Evolutionary conservation across 2,888 invertebrate genomes (phyloP), one percentile per base, ranked within the genome.

Genomic region (Pterobdella sp.): DNA sequence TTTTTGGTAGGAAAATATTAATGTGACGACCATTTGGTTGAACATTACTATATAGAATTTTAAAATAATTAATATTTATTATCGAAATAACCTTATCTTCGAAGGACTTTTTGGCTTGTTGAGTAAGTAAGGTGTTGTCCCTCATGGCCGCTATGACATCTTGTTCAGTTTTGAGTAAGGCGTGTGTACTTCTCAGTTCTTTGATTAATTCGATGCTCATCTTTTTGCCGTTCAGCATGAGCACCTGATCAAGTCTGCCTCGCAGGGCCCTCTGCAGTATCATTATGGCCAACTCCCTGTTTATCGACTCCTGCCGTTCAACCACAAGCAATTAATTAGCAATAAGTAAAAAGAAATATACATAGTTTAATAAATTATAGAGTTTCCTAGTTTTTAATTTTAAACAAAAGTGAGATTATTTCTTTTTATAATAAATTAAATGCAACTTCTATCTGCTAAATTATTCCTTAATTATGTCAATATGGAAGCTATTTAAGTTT

Each of bases 221-320:
- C 74, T 88, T 87, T 74, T 89, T 87, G 0, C 90, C 90, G 81
- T 89, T 88, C 80, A 87, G 88, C 86, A 90, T 90, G 90, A 89
- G 83, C 77, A 86, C 88, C 83, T 91, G 91, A 26, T 89, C 87
- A 4, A 90, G 90, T 31, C 91, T 84, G 1, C 91, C 91, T 76
- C 88, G 84, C 0, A 91, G 84, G 3, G 90, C 83, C 80, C 87
- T 88, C 81, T 91, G 90, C 72, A 91, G 80, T 76, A 87, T 82
- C 56, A 89, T 83, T 36, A 88, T 85, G 1, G 88, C 85, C 81
- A 89, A 84, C 77, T 87, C 86, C 65, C 82, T 78, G 22, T 85
- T 81, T 72, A 87, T 86, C 74, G 85, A 84, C 56, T 80, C 80
- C 80, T 82, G 73, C n/a, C n/a, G n/a, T n/a, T n/a, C n/a, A n/a